Base-by-base conservation (phyloP, 2,888 invertebrate genomes). In the Thymelicus lineola region DNA sequence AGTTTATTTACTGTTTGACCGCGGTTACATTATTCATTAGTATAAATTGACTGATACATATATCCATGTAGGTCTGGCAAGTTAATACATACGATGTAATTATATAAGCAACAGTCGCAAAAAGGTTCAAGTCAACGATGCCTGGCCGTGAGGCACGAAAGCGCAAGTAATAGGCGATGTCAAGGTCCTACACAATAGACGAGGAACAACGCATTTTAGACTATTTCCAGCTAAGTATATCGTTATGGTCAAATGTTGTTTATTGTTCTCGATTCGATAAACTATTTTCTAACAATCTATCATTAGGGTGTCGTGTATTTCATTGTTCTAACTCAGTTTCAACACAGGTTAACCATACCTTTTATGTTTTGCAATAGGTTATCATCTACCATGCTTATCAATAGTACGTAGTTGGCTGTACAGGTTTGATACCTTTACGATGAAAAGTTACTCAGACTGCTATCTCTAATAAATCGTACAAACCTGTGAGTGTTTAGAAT, bases 81-180 rank as follows among this genome's bases (percentile, higher is more conserved):
- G 70, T 64, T 59, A 64, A 53, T 59, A 38, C 12, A 20, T 59
- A 59, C 46, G 45, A 65, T 42, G 28, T 61, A 70, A 70, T 70
- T 70, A 70, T 55, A 74, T 75, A 77, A 77, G 75, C 73, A 79
- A 77, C 79, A 80, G 74, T 73, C 66, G 73, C 62, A 75, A 80
- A 78, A 80, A 84, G 77, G 75, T 61, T 20, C 15, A 78, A 74
- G 77, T 76, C 76, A 80, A 84, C 81, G 76, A 79, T 80, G 80
- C 81, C 76, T 82, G 89, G 77, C 88, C 88, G 73, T 88, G 88
- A 86, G 79, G 85, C 83, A 79, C 81, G 87, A 89, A 88, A 89
- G 86, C 83, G 80, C 78, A 74, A 76, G 78, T 80, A 82, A 80
- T 81, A 79, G 75, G 75, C 76, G 82, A 77, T 90, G 90, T 91